Percentiles rank a stretch among this genome's conserved stretches.
Evolutionary conservation across 1,140 invertebrate genomes (phyloP).

Genomic region (Platorchestia sp.): DNA sequence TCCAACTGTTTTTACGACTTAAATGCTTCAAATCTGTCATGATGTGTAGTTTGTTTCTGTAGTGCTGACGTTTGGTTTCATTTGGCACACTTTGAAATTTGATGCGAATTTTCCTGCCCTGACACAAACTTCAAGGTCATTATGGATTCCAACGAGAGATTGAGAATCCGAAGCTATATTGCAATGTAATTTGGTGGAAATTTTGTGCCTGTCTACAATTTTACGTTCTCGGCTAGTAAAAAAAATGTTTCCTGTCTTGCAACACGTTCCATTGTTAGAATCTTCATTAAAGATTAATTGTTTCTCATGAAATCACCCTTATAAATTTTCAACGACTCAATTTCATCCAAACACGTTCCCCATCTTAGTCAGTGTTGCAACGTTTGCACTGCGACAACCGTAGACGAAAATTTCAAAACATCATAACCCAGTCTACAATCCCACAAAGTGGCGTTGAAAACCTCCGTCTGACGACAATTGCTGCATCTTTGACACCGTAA

Average conservation of each 20-base stretch:
- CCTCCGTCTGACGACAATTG: background rate
- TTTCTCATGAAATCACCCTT: background rate
- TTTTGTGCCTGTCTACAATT: too few relatives aligned
- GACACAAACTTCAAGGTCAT: background rate
- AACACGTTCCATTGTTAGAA: too few relatives aligned
- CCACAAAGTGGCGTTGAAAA: background rate
- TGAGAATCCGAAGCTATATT: background rate
- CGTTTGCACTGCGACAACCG: background rate
- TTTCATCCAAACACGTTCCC: background rate
- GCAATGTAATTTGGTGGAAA: background rate
- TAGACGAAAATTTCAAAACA: background rate
- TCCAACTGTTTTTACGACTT: too few relatives aligned
- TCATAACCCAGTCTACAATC: background rate
- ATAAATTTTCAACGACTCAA: background rate
- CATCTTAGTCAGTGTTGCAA: background rate
- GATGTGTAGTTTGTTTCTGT: background rate
- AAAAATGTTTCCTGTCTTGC: too few relatives aligned
- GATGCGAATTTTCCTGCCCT: background rate
- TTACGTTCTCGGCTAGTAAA: too few relatives aligned
- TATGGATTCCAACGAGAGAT: background rate
- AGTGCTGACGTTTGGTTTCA: background rate
- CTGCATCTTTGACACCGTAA: background rate
- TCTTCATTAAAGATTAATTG: too few relatives aligned
- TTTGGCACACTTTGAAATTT: background rate
- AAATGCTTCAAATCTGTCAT: too few relatives aligned